Percentiles rank a stretch among this genome's conserved stretches.
phyloP scores from a whole-genome alignment of 2,888 invertebrate species.

The Lissocephala sabroskyi region DNA sequence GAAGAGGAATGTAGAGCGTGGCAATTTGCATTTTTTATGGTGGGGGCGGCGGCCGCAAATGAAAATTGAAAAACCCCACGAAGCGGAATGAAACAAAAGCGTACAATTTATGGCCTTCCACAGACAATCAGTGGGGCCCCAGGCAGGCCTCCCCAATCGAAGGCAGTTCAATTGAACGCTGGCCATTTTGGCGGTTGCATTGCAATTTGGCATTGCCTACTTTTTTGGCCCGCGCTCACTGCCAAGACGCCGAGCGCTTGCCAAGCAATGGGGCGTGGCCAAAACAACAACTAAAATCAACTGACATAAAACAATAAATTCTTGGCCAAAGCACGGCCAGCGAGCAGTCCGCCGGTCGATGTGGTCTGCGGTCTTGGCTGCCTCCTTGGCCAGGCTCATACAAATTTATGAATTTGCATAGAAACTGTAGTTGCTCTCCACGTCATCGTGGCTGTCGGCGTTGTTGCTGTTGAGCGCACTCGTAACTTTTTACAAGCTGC shows the following conservation, averaged over 20 bases:
- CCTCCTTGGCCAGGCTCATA: too few relatives aligned
- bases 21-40: constrained; percentile 49
- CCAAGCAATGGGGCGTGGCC: constrained; percentile 44
- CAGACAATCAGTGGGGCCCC: neutral
- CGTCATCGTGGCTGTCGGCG: constrained; percentile 10
- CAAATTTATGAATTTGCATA: neutral
- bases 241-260: neutral
- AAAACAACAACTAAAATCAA: constrained; percentile 35
- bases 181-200: constrained; percentile 26
- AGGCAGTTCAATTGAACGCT: too few relatives aligned
- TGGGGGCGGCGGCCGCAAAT: constrained; percentile 40
- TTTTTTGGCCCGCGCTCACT: constrained; percentile 52
- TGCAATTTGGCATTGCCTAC: constrained; percentile 38
- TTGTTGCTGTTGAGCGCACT: constrained; percentile 40
- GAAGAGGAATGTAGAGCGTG: constrained; percentile 13
- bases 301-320: constrained; percentile 56
- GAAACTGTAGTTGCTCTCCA: constrained; percentile 5
- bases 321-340: too few relatives aligned
- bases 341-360: too few relatives aligned
- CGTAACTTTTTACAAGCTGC: constrained; percentile 42
- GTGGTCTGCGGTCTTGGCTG: too few relatives aligned
- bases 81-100: constrained; percentile 17
- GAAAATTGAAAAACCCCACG: constrained; percentile 27
- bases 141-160: neutral
- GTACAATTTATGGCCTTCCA: constrained; percentile 1